Base-by-base conservation (phyloP, 2,888 invertebrate genomes). In the Polydesmus complanatus region DNA sequence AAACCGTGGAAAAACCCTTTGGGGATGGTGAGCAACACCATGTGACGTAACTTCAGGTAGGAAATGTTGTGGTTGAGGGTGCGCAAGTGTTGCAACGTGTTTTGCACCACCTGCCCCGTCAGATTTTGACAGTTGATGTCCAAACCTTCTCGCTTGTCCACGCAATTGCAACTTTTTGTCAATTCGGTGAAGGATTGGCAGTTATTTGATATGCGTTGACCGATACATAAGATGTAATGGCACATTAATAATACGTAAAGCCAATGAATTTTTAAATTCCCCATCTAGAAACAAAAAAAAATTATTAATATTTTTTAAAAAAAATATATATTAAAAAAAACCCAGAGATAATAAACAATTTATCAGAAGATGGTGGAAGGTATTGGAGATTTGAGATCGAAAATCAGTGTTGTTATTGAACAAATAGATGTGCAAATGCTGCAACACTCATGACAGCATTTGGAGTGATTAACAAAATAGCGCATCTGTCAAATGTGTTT, bases 71-170 rank as follows among this genome's bases (percentile, higher is more conserved):
- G 64, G 25, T 61, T 54, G n/a, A 67, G 58, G 48, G 64, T 62
- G 2, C 63, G 65, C 25, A 68, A 59, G 14, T 37, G 37, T 14
- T 37, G 8, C 5, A 37, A 8, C 47, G 62, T 62, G 50, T 62
- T 63, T 63, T 69, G 83, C 72, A 91, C 88, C 70, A 87, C 86
- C 66, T 79, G 79, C 68, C 84, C 81, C 71, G 89, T 88, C 58
- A 89, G 89, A 69, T 85, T 84, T 78, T 91, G 90, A 79, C 91
- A 92, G 65, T 88, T 80, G 65, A 92, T 84, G 73, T 92, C 91
- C 67, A 92, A 79, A 11, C 68, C 68, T 54, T 90, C 90, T 70
- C 88, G 86, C 76, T 88, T 90, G 76, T 89, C 85, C 67, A 82
- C 82, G 74, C 91, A 92, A 67, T 81, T 79, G 76, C 91, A 92